A percentile compares a stretch with the other conserved stretches of the same genome.
Conservation (phyloP, 53 echinoderm and acorn worm genomes). For the Echinometra lucunter region DNA sequence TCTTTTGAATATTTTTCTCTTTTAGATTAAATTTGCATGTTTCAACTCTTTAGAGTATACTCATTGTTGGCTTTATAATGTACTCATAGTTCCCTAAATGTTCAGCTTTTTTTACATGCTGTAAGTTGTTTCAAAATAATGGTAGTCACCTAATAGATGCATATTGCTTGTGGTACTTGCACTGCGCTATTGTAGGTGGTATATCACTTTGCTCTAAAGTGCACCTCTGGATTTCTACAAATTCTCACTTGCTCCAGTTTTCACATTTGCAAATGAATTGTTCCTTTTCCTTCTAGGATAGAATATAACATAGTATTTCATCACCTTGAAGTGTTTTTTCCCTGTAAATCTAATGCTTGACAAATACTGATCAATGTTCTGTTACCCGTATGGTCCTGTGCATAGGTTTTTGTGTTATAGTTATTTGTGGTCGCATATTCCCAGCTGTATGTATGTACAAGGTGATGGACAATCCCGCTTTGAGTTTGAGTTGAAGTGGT, state of each 20-base stretch:
- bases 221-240: background rate
- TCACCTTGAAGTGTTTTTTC: background rate
- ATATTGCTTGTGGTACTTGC: background rate
- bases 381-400: background rate
- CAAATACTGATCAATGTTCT: background rate
- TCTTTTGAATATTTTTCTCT: background rate
- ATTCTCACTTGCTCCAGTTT: background rate
- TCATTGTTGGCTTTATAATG: background rate
- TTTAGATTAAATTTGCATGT: background rate
- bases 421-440: background rate
- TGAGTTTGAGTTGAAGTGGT: background rate
- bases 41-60: background rate
- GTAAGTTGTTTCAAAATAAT: background rate
- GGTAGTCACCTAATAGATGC: background rate
- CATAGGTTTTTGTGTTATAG: background rate
- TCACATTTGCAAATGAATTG: background rate
- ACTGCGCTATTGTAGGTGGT: background rate
- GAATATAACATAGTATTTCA: background rate
- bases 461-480: background rate
- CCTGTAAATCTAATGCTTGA: background rate
- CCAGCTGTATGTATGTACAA: background rate
- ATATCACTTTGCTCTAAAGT: background rate
- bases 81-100: background rate
- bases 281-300: background rate
- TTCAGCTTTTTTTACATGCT: background rate